Evolutionary conservation across 1,140 invertebrate genomes (phyloP), one percentile per base, ranked within the genome.

Genomic region (Oncopeltus fasciatus): DNA sequence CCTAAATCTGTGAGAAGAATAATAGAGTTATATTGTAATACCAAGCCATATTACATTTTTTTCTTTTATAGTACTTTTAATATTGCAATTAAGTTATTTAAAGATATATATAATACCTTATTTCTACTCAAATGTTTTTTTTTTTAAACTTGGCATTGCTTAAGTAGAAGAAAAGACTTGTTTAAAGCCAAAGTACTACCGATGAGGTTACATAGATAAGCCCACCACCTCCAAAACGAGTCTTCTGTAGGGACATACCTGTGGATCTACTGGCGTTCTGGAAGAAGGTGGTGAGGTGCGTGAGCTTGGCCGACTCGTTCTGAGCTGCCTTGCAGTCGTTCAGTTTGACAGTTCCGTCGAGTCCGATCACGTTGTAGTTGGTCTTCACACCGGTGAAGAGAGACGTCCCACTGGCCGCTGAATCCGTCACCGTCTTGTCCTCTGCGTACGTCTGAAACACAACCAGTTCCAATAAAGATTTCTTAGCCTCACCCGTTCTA

Each of bases 341-440:
- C 28, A 76, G 72, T 3, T 76, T 77, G 0, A 85, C 81, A n/a
- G 79, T 76, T 0, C 79, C 82, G n/a, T n/a, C n/a, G 64, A 92
- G 77, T 0, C 90, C 90, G 0, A 92, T 76, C 1, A 84, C 86
- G 18, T 70, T 71, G 49, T 80, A 81, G 69, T 90, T 90, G 1
- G 82, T 82, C 73, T 95, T 95, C 0, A 92, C 83, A 2, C 92
- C 92, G 9, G 79, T 78, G 18, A 93, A 74, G 67, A 88, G 89
- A 0, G 90, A 87, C 0, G 90, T 93, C 0, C 84, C 87, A 1
- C 86, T 83, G 60, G 83, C 87, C 0, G 88, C 88, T 0, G 86
- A 89, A 70, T 94, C 91, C 0, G 90, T 80, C 0, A 85, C 83
- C 77, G 90, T 87, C 24, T 78, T 78, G 71, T 92, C 83, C 16